Evolutionary conservation across 2,113 vertebrate genomes (phyloP).

Genomic region (Albula goreensis): DNA sequence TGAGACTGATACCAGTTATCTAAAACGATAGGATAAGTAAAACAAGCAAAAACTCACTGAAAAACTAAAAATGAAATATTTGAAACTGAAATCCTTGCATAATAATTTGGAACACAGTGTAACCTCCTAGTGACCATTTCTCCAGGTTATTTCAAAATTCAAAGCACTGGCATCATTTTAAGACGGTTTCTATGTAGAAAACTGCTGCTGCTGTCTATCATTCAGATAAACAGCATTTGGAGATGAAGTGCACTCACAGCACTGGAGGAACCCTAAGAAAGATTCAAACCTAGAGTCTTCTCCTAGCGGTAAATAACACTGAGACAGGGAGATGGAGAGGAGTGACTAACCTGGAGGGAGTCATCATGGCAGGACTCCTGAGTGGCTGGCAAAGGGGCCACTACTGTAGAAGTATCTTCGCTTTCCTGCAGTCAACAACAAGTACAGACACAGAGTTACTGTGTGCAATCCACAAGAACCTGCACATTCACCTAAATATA

Average conservation of each 20-base stretch:
- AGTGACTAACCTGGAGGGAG: constrained; percentile 61
- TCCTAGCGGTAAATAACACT: not conserved
- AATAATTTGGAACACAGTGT: too few species aligned
- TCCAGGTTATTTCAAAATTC: too few species aligned
- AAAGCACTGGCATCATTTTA: too few species aligned
- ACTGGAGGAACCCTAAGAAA: not conserved
- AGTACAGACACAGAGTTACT: not conserved
- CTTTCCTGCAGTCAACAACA: constrained; percentile 42
- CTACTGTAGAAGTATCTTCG: constrained; percentile 47
- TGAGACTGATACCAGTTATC: too few species aligned
- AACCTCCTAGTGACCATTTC: too few species aligned
- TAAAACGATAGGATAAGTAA: too few species aligned
- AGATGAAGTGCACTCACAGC: not conserved
- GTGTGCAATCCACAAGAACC: not conserved
- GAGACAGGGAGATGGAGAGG: not conserved
- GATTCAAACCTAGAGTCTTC: not conserved
- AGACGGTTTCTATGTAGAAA: too few species aligned
- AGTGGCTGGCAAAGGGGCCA: constrained; percentile 28
- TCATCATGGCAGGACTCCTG: constrained; percentile 65
- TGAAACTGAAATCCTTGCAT: too few species aligned
- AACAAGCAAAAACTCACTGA: too few species aligned
- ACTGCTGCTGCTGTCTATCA: too few species aligned
- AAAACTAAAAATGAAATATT: too few species aligned
- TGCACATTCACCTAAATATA: not conserved
- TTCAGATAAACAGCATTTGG: too few species aligned